Conservation (phyloP, 1,140 invertebrate species). For the Drosophila eugracilis region DNA sequence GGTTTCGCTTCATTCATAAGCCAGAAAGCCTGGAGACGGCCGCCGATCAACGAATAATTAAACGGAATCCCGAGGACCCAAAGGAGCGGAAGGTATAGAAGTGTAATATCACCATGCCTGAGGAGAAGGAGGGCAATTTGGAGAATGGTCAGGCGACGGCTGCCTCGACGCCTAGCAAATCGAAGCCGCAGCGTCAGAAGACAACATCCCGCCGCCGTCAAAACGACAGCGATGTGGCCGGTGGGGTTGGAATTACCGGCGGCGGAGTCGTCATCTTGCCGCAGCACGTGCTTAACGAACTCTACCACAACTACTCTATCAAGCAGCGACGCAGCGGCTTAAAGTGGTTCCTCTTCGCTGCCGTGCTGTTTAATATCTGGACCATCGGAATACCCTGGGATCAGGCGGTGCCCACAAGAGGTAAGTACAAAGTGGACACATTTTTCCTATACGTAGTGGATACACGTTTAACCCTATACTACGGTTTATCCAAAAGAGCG, state of each 20-base stretch:
- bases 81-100: background rate
- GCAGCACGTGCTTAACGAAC: constrained; percentile 88
- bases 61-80: constrained; percentile 7
- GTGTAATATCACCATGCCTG: constrained; percentile 52
- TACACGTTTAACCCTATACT: too few species aligned
- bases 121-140: constrained; percentile 60
- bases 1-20: constrained; percentile 64
- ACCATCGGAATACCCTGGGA: constrained; percentile 87
- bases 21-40: constrained; percentile 23
- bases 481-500: too few species aligned
- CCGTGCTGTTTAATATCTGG: constrained; percentile 89
- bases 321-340: constrained; percentile 91
- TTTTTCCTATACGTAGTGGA: too few species aligned
- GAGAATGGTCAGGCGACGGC: constrained; percentile 67
- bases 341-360: constrained; percentile 90
- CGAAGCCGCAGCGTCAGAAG: constrained; percentile 40
- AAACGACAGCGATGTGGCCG: constrained; percentile 65
- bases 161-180: constrained; percentile 43
- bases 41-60: constrained; percentile 52
- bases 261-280: constrained; percentile 82
- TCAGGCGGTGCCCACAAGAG: constrained; percentile 72
- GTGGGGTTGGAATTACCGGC: constrained; percentile 63
- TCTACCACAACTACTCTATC: constrained; percentile 91
- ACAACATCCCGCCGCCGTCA: constrained; percentile 51
- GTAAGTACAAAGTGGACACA: too few species aligned